Conservation (phyloP, 2,888 invertebrate species). For the Luperina nickerlii region DNA sequence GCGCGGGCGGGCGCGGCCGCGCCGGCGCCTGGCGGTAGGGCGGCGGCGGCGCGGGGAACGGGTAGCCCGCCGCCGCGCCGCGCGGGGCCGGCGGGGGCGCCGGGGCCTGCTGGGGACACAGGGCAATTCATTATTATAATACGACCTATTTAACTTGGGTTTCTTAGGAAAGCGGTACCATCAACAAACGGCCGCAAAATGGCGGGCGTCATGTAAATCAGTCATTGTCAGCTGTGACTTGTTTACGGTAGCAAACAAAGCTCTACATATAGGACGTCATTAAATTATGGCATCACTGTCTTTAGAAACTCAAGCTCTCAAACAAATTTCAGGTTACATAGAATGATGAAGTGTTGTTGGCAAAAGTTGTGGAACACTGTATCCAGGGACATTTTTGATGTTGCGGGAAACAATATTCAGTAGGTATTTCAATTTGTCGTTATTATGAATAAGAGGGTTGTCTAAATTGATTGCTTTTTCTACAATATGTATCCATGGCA, state of each 20-base stretch:
- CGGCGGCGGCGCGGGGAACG: slow-evolving; percentile 49
- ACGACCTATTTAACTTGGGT: background rate
- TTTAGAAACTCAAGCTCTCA: background rate
- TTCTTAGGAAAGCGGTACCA: background rate
- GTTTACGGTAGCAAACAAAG: background rate
- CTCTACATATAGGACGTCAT: background rate
- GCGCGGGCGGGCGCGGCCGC: slow-evolving; percentile 58
- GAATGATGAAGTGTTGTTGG: background rate
- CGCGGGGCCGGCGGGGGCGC: background rate
- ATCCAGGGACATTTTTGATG: background rate
- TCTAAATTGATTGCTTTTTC: background rate
- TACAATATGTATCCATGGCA: background rate
- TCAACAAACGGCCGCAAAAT: background rate
- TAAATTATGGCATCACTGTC: background rate
- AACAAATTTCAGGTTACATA: background rate
- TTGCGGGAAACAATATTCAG: background rate
- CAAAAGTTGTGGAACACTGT: background rate
- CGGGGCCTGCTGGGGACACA: background rate
- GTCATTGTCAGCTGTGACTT: background rate
- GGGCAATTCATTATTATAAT: background rate
- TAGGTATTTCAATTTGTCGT: background rate
- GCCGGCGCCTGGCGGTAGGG: slow-evolving; percentile 64
- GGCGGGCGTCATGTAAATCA: background rate
- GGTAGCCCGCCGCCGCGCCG: slow-evolving; percentile 2
- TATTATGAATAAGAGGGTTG: background rate